Percentiles rank a stretch among this genome's conserved stretches.
Evolutionary conservation across 2,888 invertebrate species (phyloP).

Genomic region (Spialia ferax): DNA sequence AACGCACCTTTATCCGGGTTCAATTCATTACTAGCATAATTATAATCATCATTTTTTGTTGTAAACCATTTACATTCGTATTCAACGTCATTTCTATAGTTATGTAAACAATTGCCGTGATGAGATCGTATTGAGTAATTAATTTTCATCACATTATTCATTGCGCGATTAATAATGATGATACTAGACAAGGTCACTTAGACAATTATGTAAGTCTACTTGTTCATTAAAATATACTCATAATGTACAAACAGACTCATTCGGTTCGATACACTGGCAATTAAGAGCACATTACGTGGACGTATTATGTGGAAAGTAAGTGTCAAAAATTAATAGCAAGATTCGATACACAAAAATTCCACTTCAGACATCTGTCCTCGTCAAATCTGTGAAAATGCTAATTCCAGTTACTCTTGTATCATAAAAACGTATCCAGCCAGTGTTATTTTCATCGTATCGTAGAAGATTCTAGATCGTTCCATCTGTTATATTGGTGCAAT

Average conservation of each 20-base stretch:
- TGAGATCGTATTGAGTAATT: constrained; percentile 16
- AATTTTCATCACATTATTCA: constrained; percentile 30
- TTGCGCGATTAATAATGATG: constrained; percentile 21
- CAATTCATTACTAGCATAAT: not conserved
- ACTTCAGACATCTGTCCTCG: not conserved
- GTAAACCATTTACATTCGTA: constrained; percentile 5
- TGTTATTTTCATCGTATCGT: too few species aligned
- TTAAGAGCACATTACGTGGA: constrained; percentile 35
- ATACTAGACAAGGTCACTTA: constrained; percentile 24
- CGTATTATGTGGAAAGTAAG: not conserved
- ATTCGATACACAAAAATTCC: not conserved
- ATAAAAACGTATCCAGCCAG: too few species aligned
- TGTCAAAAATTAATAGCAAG: not conserved
- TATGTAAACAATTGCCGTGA: not conserved
- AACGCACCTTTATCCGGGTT: constrained; percentile 32
- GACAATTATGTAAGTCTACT: constrained; percentile 25
- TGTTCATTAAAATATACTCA: constrained; percentile 6
- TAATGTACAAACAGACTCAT: constrained; percentile 11
- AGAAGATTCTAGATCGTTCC: not conserved
- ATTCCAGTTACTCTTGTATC: too few species aligned
- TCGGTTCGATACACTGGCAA: constrained; percentile 9
- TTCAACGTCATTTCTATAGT: not conserved
- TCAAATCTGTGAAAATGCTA: not conserved
- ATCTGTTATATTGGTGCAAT: not conserved
- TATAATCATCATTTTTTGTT: constrained; percentile 5